These are phyloP conservation scores for Drosophila conformis DNA, from an alignment of 2,888 invertebrate species.

Conservation along the genomic window DNA sequence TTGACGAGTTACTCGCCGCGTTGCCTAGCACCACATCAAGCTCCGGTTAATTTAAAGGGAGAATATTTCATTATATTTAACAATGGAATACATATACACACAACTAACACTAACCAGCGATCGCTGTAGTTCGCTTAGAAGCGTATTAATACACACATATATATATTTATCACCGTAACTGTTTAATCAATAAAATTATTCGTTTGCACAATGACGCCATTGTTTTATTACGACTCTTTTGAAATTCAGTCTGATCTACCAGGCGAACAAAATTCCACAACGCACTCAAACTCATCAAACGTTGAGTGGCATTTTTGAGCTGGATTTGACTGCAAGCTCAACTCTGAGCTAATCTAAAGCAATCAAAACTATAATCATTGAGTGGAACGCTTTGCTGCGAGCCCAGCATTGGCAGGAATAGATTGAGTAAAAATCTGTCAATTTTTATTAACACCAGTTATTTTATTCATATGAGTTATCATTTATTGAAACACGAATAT, in stretches of 20 bases:
- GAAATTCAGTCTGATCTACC: background rate
- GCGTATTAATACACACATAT: constrained; percentile 51
- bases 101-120: constrained; percentile 31
- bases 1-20: constrained; percentile 79
- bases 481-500: constrained; percentile 52
- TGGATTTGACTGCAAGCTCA: background rate
- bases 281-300: background rate
- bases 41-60: constrained; percentile 64
- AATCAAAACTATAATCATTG: background rate
- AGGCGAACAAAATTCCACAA: background rate
- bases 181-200: constrained; percentile 80
- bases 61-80: constrained; percentile 33
- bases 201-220: constrained; percentile 70
- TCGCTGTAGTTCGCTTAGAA: constrained; percentile 22
- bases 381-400: no score
- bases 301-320: background rate
- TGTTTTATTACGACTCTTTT: background rate
- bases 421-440: background rate
- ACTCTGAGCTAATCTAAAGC: background rate
- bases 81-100: constrained; percentile 2
- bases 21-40: constrained; percentile 77
- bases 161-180: constrained; percentile 71
- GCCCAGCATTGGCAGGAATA: background rate
- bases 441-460: constrained; percentile 1
- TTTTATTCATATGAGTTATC: constrained; percentile 24